phyloP scores from a whole-genome alignment of 2,888 invertebrate species.

The Lepidochitona cinerea region DNA sequence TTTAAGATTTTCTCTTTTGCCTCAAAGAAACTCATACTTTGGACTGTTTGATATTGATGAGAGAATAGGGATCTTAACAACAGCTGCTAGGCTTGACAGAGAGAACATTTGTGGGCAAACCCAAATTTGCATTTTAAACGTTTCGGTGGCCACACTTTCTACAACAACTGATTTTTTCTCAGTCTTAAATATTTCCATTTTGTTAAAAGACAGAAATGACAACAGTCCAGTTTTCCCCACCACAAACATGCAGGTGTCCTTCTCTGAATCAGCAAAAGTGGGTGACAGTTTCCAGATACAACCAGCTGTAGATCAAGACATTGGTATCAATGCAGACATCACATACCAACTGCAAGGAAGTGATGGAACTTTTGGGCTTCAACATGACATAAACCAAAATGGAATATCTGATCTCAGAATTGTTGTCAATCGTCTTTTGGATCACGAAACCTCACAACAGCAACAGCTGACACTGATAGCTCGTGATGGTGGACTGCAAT shows the following conservation, averaged over 20 bases:
- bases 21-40: not conserved
- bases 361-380: not conserved
- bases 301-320: not conserved
- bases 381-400: no score
- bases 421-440: not conserved
- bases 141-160: not conserved
- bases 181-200: not conserved
- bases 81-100: not conserved
- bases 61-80: not conserved
- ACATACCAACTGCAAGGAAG: not conserved
- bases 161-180: not conserved
- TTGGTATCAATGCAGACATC: not conserved
- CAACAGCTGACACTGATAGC: not conserved
- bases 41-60: not conserved
- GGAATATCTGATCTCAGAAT: not conserved
- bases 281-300: constrained; percentile 1
- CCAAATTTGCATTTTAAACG: not conserved
- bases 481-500: not conserved
- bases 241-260: not conserved
- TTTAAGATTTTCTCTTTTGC: not conserved
- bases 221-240: not conserved
- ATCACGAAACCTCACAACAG: not conserved
- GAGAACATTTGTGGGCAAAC: not conserved
- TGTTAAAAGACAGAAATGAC: not conserved
- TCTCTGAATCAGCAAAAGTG: not conserved